Base-by-base conservation (phyloP, 2,888 invertebrate genomes). In the Thymelicus acteon region DNA sequence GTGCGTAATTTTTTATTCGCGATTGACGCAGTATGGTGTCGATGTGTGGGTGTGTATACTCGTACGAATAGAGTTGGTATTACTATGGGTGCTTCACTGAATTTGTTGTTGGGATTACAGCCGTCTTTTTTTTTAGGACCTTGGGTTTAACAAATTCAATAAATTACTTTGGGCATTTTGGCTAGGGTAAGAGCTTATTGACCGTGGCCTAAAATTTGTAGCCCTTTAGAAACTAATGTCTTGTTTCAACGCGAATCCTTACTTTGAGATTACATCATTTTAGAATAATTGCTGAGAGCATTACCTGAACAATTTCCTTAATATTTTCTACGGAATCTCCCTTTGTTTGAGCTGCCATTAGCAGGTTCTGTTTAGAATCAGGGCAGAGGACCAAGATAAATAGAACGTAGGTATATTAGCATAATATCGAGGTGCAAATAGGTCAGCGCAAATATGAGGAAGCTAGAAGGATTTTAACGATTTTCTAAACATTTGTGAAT, bases 261-360 rank as follows among this genome's bases (percentile, higher is more conserved):
- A 19, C 10, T 54, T 24, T 12, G 19, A 54, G 24, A 54, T 54
- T 24, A 24, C 24, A 24, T 54, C 19, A 54, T 54, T 54, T 40
- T 52, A 24, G 2, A 24, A 24, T 24, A 24, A 54, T 24, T 54
- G 24, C 54, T 54, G 24, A 54, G 10, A 5, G 8, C 24, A 54
- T 19, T 54, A 52, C 19, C 3, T 19, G 10, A 12, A 58, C 2
- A 58, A 58, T 13, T n/a, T 39, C 7, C 37, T 58, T 31, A 37
- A 58, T n/a, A n/a, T 37, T 37, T 58, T 31, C 31, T 2, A 31
- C 54, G 24, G n/a, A 7, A 6, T 13, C 7, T n/a, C 6, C 37
- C n/a, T n/a, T 39, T 58, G 58, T 58, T 58, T 58, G 37, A 13
- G 47, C 61, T 61, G 61, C 61, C 47, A 19, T 61, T 61, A 40